Conservation (phyloP, 2,797 vertebrate genomes). For the Rhodeus uyekii region DNA sequence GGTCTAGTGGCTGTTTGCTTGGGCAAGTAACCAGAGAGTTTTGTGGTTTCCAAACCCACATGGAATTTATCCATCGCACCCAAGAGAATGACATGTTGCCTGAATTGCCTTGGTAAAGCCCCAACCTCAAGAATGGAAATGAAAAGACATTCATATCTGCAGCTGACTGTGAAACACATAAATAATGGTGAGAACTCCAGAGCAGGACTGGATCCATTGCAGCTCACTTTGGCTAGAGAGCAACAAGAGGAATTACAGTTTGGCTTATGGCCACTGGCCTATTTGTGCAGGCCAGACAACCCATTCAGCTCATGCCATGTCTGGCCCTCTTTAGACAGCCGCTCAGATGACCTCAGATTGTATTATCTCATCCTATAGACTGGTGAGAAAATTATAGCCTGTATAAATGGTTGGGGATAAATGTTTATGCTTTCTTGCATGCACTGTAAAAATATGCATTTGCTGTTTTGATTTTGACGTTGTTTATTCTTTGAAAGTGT, state of each 20-base stretch:
- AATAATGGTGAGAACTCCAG: constrained; percentile 43
- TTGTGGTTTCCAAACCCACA: constrained; percentile 51
- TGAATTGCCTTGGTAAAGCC: constrained; percentile 56
- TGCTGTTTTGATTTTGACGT: neutral
- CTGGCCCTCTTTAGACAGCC: constrained; percentile 25
- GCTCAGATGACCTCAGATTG: constrained; percentile 12
- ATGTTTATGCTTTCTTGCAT: neutral
- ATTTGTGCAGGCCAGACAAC: constrained; percentile 43
- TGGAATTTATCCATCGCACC: constrained; percentile 63
- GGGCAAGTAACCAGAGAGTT: constrained; percentile 54
- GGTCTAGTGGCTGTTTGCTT: constrained; percentile 53
- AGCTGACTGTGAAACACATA: constrained; percentile 43
- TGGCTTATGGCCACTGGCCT: constrained; percentile 49
- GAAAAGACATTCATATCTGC: constrained; percentile 40
- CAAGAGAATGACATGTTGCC: constrained; percentile 60
- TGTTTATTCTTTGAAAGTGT: neutral
- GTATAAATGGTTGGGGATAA: neutral
- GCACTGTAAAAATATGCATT: neutral
- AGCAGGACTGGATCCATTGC: constrained; percentile 49
- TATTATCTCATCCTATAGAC: constrained; percentile 26
- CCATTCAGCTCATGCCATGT: constrained; percentile 45
- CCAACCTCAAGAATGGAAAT: constrained; percentile 41
- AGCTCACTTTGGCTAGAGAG: constrained; percentile 47
- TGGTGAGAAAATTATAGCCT: constrained; percentile 7
- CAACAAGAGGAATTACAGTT: constrained; percentile 45